Conservation (phyloP, 2,888 invertebrate species). For the Agonopterix alstromeriana region DNA sequence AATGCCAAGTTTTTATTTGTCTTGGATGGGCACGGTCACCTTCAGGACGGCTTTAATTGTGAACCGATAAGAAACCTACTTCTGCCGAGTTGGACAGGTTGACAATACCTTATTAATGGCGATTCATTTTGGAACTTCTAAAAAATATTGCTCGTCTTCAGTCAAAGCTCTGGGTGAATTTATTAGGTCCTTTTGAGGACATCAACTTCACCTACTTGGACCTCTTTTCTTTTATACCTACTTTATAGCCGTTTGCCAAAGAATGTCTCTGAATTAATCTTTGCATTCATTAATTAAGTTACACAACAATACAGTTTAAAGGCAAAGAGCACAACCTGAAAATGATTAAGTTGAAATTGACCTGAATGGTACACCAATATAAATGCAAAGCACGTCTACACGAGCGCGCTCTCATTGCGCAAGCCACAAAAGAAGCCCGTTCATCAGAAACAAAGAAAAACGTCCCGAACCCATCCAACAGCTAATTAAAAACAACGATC, state of each 20-base stretch:
- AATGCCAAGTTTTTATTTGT: conserved; percentile 58
- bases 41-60: conserved; percentile 66
- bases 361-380: not conserved
- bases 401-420: conserved; percentile 6
- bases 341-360: not conserved
- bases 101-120: conserved; percentile 50
- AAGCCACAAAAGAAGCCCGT: conserved; percentile 9
- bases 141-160: conserved; percentile 15
- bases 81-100: conserved; percentile 36
- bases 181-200: not conserved
- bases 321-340: no score
- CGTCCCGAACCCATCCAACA: conserved; percentile 33
- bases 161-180: not conserved
- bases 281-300: not conserved
- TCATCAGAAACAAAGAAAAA: conserved; percentile 16
- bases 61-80: conserved; percentile 63
- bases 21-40: conserved; percentile 67
- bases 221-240: no score
- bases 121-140: conserved; percentile 33
- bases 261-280: no score
- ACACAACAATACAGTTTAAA: not conserved
- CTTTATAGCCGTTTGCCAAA: no score
- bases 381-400: conserved; percentile 1
- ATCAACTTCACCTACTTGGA: not conserved
- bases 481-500: conserved; percentile 64